Base-by-base conservation (phyloP, 2,888 invertebrate genomes). In the Drosophila anomelani region DNA sequence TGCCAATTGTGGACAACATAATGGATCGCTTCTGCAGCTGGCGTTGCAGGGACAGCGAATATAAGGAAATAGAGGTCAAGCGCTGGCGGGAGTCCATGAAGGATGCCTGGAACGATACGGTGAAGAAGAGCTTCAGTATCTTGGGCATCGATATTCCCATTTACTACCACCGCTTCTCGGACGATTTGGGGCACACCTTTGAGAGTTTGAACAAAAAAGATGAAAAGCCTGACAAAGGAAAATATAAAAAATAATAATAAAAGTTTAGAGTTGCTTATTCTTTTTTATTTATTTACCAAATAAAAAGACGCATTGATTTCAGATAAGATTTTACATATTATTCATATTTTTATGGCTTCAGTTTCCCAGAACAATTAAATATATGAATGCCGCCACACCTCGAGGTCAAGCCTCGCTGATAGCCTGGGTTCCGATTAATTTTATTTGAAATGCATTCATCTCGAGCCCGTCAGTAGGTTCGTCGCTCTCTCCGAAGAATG, bases 51-150 rank as follows among this genome's bases (percentile, higher is more conserved):
- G 38, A 47, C 6, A 55, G 34, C 6, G 5, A 12, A 13, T 17
- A 20, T 10, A 17, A 47, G 3, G 12, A 29, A 17, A 12, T 12
- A 13, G 34, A 47, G 29, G 46, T 32, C 9, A 67, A 67, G 47
- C 38, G 54, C 26, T 67, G 67, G 67, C 67, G 26, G 46, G 67
- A 67, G 13, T 29, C 67, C 15, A 34, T 54, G 54, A 39, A 47
- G 5, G 67, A 67, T 41, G 67, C 67, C 29, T 67, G 67, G 67
- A 67, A 67, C 26, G 67, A 67, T 3, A 36, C 67, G 10, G 20
- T 67, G 8, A 67, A 67, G 39, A 55, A 34, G 15, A 46, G 8
- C 10, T 67, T 67, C 10, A 0, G 8, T 26, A 8, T n/a, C 10
- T 4, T 67, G 39, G 54, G 54, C 1, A 36, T 66, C 10, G 17